Percentiles rank a stretch among this genome's conserved stretches.
These are phyloP conservation scores for Meteorus colon DNA, from an alignment of 2,888 invertebrate species.

Conservation along the genomic window DNA sequence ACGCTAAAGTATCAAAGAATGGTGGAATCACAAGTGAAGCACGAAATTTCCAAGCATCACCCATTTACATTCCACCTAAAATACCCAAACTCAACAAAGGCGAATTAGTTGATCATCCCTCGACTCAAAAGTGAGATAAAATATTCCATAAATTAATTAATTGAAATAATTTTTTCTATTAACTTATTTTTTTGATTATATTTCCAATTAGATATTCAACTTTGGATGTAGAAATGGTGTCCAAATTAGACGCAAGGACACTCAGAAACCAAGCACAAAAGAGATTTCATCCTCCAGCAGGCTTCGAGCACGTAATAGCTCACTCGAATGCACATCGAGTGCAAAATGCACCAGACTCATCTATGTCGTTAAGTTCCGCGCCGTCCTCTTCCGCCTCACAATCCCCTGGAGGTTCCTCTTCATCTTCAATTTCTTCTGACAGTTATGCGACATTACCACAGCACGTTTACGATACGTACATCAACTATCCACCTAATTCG, in stretches of 20 bases:
- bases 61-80: conserved; percentile 59
- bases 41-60: conserved; percentile 61
- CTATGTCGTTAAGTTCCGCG: conserved; percentile 25
- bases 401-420: conserved; percentile 21
- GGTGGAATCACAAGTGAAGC: conserved; percentile 54
- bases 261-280: conserved; percentile 58
- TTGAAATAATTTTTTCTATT: background rate
- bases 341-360: conserved; percentile 30
- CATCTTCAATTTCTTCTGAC: conserved; percentile 30
- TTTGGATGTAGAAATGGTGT: conserved; percentile 60
- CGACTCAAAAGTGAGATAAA: conserved; percentile 56
- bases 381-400: conserved; percentile 24
- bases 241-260: conserved; percentile 54
- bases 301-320: conserved; percentile 55
- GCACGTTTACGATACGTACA: conserved; percentile 42
- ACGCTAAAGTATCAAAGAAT: conserved; percentile 62
- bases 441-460: conserved; percentile 50
- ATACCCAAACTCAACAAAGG: conserved; percentile 60
- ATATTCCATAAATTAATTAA: background rate
- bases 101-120: conserved; percentile 62
- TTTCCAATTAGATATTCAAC: conserved; percentile 59
- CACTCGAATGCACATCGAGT: conserved; percentile 46
- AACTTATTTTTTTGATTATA: background rate
- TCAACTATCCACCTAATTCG: conserved; percentile 43
- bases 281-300: conserved; percentile 65